Evolutionary conservation across 2,888 invertebrate genomes (phyloP), one percentile per base, ranked within the genome.

Genomic region (Mesopsocus fuscifrons): DNA sequence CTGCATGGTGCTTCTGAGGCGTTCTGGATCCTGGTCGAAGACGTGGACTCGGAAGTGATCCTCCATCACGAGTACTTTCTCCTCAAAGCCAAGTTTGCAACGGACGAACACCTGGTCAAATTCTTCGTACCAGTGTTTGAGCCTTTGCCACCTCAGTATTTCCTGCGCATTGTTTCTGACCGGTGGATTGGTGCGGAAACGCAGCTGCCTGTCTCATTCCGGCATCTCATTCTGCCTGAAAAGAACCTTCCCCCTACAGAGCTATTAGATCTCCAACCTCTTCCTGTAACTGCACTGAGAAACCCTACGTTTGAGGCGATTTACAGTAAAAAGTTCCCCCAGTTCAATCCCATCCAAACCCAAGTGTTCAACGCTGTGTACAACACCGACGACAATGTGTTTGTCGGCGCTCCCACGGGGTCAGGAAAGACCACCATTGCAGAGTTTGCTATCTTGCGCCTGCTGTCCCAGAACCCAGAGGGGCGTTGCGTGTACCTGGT

Each of bases 61-160:
- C 71, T 99, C 6, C 98, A 98, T 60, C 89, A 97, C 59, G 94
- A 95, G 60, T 87, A 80, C 60, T 94, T 94, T 64, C 67, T 99
- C 26, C 68, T 98, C 2, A 98, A 98, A 61, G 74, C 88, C 46
- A 94, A 92, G 61, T 98, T 92, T 63, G 76, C 81, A 43, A 71
- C 74, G 50, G 97, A 98, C 57, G 97, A 97, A 57, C 98, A 98
- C 60, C 71, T 82, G 21, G 79, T 99, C 1, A 97, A 97, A 64
- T 91, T 98, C 62, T 97, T 92, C 59, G 95, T 98, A 38, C 97
- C 98, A 0, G 87, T 99, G 21, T 97, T 94, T 61, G 98, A 99
- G 57, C 98, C 98, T 0, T 65, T 98, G 43, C 95, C 97, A 1
- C 98, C 98, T 0, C 95, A 97, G 60, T 98, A 98, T 64, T 98